Evolutionary conservation across 1,140 invertebrate species (phyloP).

Genomic region (Trichonephila clavipes): DNA sequence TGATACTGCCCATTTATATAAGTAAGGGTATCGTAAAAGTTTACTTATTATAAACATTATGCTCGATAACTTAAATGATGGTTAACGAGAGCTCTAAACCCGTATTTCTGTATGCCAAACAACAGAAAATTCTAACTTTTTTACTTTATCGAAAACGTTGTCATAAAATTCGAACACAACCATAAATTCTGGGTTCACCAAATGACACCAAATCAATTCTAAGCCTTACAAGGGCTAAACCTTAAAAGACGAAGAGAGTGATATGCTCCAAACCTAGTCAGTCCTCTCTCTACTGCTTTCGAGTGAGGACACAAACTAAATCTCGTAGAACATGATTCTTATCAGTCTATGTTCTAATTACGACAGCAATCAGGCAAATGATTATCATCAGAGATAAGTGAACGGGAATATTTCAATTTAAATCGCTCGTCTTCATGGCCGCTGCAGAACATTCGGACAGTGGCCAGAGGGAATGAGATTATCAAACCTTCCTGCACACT

Average conservation of each 20-base stretch:
- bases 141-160: too few relatives aligned
- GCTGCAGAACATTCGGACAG: not conserved
- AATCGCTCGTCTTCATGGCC: not conserved
- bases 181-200: too few relatives aligned
- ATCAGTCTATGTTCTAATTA: not conserved
- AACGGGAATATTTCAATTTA: not conserved
- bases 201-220: too few relatives aligned
- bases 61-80: too few relatives aligned
- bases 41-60: too few relatives aligned
- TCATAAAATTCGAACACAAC: too few relatives aligned
- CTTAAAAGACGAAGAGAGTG: not conserved
- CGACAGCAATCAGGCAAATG: not conserved
- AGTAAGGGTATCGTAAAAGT: too few relatives aligned
- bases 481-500: not conserved
- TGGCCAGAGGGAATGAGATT: not conserved
- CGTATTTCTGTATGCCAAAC: too few relatives aligned
- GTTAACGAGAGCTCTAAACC: too few relatives aligned
- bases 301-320: not conserved
- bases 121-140: too few relatives aligned
- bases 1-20: too few relatives aligned
- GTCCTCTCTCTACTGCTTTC: not conserved
- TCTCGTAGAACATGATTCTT: not conserved
- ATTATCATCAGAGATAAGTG: not conserved
- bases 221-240: too few relatives aligned
- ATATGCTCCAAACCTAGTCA: not conserved